Base-by-base conservation (phyloP, 1,140 invertebrate genomes). In the Drosophila trapezifrons region DNA sequence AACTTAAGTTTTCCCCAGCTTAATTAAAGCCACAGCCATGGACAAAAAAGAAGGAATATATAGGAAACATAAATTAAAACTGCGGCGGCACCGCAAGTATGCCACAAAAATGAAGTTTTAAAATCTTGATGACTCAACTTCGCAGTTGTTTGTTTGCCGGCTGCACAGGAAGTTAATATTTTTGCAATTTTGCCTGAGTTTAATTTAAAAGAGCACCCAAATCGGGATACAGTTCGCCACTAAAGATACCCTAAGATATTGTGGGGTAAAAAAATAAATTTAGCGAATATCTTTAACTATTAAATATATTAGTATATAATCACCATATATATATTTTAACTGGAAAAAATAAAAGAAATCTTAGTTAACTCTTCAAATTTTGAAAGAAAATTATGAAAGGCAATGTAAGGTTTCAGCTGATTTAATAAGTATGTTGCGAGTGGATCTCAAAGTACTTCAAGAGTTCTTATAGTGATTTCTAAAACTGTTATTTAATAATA, bases 101-200 rank as follows among this genome's bases (percentile, higher is more conserved):
- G 37, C 56, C 58, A 64, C 49, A 69, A 76, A 76, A 76, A 76
- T 67, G 47, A 58, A 76, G 60, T 76, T 76, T 76, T 52, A 76
- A 76, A 76, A 76, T 66, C 46, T 76, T 65, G 38, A 76, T 65
- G 38, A 35, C 40, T 25, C 42, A 46, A 27, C 47, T 56, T 42
- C 3, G 46, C 35, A 37, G 43, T 45, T 63, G 20, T 46, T 63
- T 45, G 49, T 40, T 55, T 65, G 38, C 18, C 54, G 63, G 15
- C 52, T 63, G 51, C 43, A 25, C 57, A 67, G 71, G 29, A 87
- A 82, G 82, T 81, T 87, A 49, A 82, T 82, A 87, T 79, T 87
- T 76, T 79, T 76, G 66, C 82, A 65, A 78, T 82, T 81, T 62
- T 49, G 69, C 69, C 65, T 27, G 75, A 43, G 58, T 81, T 71